Conservation (phyloP, 2,113 vertebrate species). For the Panurus biarmicus region DNA sequence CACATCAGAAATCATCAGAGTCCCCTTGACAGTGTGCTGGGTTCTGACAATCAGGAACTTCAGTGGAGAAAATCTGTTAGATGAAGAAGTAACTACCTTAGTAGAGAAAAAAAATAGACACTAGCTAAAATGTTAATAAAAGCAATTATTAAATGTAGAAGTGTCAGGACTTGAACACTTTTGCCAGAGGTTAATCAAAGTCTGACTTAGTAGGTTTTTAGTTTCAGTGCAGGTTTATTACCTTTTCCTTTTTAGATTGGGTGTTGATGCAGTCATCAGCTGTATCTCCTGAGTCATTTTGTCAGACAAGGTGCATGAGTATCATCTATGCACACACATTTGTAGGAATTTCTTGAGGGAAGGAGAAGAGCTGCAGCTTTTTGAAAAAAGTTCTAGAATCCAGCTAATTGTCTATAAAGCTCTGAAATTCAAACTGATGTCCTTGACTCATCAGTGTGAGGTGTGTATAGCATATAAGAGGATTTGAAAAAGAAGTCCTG, state of each 20-base stretch:
- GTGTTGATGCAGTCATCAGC: neutral
- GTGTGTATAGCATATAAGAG: neutral
- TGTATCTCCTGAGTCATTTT: neutral
- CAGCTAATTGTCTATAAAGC: neutral
- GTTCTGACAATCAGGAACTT: accelerated
- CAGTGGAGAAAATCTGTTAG: neutral
- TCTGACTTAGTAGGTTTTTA: neutral
- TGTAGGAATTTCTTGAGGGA: neutral
- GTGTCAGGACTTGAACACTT: neutral
- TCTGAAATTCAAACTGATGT: neutral
- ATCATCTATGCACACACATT: neutral
- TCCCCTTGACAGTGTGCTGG: neutral
- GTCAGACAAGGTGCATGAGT: neutral
- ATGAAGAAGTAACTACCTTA: neutral
- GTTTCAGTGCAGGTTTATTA: neutral
- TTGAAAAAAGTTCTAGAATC: neutral
- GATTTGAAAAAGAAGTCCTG: conserved; percentile 2
- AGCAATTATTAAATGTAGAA: neutral
- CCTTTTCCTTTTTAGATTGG: neutral
- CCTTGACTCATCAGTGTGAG: neutral
- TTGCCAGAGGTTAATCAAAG: neutral
- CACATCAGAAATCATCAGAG: neutral
- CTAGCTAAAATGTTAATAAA: neutral
- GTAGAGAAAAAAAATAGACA: neutral
- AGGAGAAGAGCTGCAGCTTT: neutral